A percentile compares a stretch with the other conserved stretches of the same genome.
These are phyloP conservation scores for Notarius lentiginosus DNA, from an alignment of 2,113 vertebrate species.

Conservation along the genomic window DNA sequence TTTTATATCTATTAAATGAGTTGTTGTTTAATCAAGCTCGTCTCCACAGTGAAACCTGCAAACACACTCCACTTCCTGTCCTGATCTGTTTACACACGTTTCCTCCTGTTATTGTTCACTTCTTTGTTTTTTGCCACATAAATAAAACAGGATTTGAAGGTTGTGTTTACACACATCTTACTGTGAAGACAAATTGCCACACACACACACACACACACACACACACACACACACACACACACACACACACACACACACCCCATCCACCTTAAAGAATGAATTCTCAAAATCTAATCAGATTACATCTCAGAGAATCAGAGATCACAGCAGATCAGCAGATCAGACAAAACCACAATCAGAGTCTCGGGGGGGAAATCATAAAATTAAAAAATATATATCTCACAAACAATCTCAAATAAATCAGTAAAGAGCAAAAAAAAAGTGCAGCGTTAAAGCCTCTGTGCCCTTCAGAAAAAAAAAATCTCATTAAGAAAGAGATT, in stretches of 20 bases:
- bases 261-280: background rate
- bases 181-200: background rate
- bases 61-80: background rate
- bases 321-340: background rate
- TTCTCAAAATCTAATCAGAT: background rate
- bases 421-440: background rate
- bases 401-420: background rate
- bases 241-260: background rate
- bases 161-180: background rate
- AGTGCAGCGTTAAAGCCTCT: background rate
- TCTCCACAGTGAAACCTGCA: background rate
- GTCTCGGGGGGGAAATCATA: background rate
- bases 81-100: background rate
- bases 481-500: slow-evolving; percentile 23
- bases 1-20: background rate
- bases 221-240: background rate
- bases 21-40: background rate
- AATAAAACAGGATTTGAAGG: background rate
- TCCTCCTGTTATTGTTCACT: background rate
- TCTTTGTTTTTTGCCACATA: background rate
- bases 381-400: background rate
- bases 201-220: background rate
- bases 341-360: background rate
- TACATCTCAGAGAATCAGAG: background rate
- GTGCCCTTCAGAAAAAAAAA: background rate